Evolutionary conservation across 2,888 invertebrate genomes (phyloP).

Genomic region (Ryuthela nishihirai): DNA sequence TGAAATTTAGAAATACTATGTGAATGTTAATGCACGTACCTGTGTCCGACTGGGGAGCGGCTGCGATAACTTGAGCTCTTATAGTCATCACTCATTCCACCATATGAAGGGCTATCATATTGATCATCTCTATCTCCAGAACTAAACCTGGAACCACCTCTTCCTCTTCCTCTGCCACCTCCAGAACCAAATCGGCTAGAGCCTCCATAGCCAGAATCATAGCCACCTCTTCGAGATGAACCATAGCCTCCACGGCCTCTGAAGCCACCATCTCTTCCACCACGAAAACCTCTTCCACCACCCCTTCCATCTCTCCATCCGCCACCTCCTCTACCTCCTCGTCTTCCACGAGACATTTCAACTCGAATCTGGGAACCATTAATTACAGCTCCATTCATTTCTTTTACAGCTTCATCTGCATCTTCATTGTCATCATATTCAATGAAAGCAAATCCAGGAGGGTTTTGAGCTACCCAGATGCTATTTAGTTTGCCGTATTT

Average conservation of each 20-base stretch:
- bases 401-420: conserved; percentile 83
- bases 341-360: conserved; percentile 31
- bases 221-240: conserved; percentile 49
- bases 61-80: conserved; percentile 41
- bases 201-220: no score
- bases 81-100: no score
- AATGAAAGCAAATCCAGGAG: conserved; percentile 90
- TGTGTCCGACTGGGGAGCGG: conserved; percentile 41
- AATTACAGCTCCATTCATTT: conserved; percentile 68
- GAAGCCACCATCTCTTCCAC: conserved; percentile 4
- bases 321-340: conserved; percentile 52
- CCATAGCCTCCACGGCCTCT: conserved; percentile 6
- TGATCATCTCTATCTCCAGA: neutral
- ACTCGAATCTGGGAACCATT: conserved; percentile 33
- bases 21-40: no score
- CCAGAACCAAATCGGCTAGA: conserved; percentile 52
- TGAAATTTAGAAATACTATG: no score
- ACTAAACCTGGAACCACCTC: no score
- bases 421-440: conserved; percentile 85
- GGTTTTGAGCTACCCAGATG: conserved; percentile 48
- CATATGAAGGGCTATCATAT: no score
- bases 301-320: conserved; percentile 52
- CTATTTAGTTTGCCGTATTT: conserved; percentile 59
- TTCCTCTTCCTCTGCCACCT: conserved; percentile 49
- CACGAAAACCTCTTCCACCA: conserved; percentile 53